These are phyloP conservation scores for Drosophila pegasa DNA, from an alignment of 2,888 invertebrate genomes.

Conservation along the genomic window DNA sequence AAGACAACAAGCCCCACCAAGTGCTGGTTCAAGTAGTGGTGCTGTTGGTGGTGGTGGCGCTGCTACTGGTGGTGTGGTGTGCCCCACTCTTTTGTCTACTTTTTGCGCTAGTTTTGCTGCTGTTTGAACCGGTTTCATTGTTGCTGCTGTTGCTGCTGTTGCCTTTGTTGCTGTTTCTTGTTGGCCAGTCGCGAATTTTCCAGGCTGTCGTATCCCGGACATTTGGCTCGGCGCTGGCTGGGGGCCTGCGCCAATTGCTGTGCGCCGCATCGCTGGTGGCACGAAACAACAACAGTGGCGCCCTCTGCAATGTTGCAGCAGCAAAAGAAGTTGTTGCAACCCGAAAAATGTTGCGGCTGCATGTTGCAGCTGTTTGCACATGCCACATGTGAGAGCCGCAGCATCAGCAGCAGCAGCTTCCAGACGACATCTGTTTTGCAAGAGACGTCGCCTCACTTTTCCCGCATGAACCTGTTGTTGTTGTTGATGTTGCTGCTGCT, in stretches of 20 bases:
- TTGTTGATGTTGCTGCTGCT: conserved; percentile 55
- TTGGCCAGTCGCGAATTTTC: conserved; percentile 71
- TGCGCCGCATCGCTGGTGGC: conserved; percentile 82
- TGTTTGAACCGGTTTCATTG: conserved; percentile 42
- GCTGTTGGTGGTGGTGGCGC: conserved; percentile 22
- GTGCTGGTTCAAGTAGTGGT: conserved; percentile 48
- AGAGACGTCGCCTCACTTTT: conserved; percentile 37
- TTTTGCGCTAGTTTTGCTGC: conserved; percentile 69
- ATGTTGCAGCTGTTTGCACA: conserved; percentile 71
- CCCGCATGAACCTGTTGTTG: conserved; percentile 63
- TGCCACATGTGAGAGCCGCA: conserved; percentile 62
- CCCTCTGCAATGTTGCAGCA: conserved; percentile 82
- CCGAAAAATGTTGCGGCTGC: conserved; percentile 62
- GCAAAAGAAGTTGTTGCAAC: conserved; percentile 66
- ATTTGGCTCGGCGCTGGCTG: conserved; percentile 25
- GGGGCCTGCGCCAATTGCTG: conserved; percentile 62
- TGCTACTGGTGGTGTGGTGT: conserved; percentile 35
- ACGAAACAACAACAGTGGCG: conserved; percentile 84
- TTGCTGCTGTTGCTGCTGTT: conserved; percentile 29
- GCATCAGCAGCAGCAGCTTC: conserved; percentile 24
- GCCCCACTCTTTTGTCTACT: conserved; percentile 68
- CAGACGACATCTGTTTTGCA: conserved; percentile 77
- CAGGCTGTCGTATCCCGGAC: conserved; percentile 55
- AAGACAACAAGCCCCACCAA: conserved; percentile 13
- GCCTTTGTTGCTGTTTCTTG: conserved; percentile 53